phyloP scores from a whole-genome alignment of 2,797 vertebrate genomes.

The Platyrinchus mystaceus region DNA sequence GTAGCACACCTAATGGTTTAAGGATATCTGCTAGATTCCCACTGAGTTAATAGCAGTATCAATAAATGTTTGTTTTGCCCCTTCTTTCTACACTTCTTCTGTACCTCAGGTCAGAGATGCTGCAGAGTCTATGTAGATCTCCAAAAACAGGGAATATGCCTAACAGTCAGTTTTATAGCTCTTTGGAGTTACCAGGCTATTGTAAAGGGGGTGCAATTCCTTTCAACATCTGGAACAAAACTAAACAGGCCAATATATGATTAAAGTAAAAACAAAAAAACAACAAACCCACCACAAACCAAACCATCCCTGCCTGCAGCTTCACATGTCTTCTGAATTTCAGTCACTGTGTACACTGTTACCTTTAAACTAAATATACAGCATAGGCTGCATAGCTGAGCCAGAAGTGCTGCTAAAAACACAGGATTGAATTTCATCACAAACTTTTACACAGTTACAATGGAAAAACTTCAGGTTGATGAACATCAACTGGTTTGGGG shows the following conservation, averaged over 20 bases:
- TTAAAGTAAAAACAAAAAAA: neutral
- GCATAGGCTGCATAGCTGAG: neutral
- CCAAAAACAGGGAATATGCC: neutral
- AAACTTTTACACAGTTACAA: neutral
- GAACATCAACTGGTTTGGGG: neutral
- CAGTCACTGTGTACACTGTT: neutral
- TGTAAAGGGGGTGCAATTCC: neutral
- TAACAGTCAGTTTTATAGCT: neutral
- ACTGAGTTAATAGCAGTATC: neutral
- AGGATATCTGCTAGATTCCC: neutral
- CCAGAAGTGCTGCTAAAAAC: neutral
- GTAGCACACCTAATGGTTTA: neutral
- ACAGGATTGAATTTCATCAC: neutral
- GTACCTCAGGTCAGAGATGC: neutral
- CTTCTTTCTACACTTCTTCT: neutral
- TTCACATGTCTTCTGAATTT: neutral
- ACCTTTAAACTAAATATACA: neutral
- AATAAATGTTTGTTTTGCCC: neutral
- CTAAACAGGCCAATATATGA: neutral
- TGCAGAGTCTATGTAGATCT: neutral
- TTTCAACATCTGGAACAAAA: neutral
- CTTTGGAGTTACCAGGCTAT: neutral
- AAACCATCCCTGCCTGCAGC: neutral
- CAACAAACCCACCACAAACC: neutral
- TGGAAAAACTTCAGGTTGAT: neutral